Conservation (phyloP, 2,888 invertebrate species). For the Plusia festucae region DNA sequence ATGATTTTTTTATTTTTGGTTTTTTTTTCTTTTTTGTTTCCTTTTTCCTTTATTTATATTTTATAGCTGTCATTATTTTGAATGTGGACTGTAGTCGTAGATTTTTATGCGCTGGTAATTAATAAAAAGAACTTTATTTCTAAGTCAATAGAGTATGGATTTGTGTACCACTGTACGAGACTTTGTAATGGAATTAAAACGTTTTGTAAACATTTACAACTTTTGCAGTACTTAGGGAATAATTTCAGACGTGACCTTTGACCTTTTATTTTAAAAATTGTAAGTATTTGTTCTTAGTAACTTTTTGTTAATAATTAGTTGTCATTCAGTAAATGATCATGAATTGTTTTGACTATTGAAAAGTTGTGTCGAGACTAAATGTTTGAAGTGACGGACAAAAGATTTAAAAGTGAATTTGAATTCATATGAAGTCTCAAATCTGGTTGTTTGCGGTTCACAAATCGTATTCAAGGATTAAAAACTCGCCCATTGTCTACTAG, state of each 20-base stretch:
- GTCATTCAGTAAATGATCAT: conserved; percentile 56
- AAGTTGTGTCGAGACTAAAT: conserved; percentile 36
- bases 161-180: conserved; percentile 74
- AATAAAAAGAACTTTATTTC: conserved; percentile 43
- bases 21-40: conserved; percentile 70
- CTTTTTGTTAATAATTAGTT: conserved; percentile 47
- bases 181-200: conserved; percentile 72
- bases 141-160: conserved; percentile 68
- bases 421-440: conserved; percentile 18
- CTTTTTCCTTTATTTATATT: conserved; percentile 64
- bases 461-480: conserved; percentile 29
- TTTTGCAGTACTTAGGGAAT: conserved; percentile 52
- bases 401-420: conserved; percentile 31
- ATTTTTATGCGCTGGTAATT: conserved; percentile 36
- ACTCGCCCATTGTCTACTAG: conserved; percentile 38
- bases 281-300: conserved; percentile 31
- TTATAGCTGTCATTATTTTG: conserved; percentile 38
- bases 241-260: conserved; percentile 42
- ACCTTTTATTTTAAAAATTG: conserved; percentile 31
- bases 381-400: conserved; percentile 30
- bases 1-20: conserved; percentile 80
- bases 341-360: conserved; percentile 51
- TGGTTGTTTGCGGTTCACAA: conserved; percentile 42
- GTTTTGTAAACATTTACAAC: conserved; percentile 68
- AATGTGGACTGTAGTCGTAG: conserved; percentile 19